Conservation (phyloP, 2,888 invertebrate genomes). For the Limnephilus lunatus region DNA sequence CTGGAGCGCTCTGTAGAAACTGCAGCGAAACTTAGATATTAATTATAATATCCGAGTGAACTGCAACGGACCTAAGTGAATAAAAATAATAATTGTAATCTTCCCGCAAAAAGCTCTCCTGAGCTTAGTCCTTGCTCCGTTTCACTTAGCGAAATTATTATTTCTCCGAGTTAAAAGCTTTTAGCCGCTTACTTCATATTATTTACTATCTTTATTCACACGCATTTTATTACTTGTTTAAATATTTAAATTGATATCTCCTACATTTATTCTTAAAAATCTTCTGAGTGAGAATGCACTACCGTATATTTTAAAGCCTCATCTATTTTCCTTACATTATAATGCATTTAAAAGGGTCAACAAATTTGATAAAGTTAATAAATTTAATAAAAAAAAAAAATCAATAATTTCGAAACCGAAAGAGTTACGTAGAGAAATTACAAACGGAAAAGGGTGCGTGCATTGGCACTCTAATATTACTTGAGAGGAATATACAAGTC, state of each 20-base stretch:
- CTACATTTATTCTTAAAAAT: neutral
- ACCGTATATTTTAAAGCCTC: too few species aligned
- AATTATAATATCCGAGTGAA: neutral
- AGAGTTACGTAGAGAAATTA: too few species aligned
- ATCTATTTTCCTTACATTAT: too few species aligned
- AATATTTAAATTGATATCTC: neutral
- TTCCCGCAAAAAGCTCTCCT: neutral
- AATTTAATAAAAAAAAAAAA: too few species aligned
- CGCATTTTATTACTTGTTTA: neutral
- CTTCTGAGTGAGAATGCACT: neutral
- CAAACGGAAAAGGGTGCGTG: too few species aligned
- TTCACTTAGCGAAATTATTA: neutral
- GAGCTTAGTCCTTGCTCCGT: neutral
- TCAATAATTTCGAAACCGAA: too few species aligned
- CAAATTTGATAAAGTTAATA: too few species aligned
- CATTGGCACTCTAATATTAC: too few species aligned
- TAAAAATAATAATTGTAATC: slow-evolving; percentile 2
- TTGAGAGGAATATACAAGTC: too few species aligned
- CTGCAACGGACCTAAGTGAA: neutral
- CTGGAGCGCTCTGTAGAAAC: neutral
- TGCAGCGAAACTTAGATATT: slow-evolving; percentile 1
- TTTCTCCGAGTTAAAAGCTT: neutral
- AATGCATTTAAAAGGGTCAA: too few species aligned
- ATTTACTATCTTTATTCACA: neutral
- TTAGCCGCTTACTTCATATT: neutral